Evolutionary conservation across 2,888 invertebrate species (phyloP).

Genomic region (Stenolophus ochropezus): DNA sequence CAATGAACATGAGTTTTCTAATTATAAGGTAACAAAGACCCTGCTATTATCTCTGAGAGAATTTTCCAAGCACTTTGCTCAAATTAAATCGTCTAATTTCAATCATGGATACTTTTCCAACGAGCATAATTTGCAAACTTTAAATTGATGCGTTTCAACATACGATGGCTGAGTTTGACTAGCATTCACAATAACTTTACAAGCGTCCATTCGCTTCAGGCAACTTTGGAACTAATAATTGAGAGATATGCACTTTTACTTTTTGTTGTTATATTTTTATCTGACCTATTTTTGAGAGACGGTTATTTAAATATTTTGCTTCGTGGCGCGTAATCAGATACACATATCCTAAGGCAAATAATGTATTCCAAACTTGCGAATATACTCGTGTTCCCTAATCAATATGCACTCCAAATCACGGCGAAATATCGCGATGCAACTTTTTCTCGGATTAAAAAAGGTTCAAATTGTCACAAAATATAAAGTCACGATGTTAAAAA

Average conservation of each 20-base stretch:
- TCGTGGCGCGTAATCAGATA: background rate
- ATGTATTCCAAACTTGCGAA: background rate
- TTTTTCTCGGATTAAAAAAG: background rate
- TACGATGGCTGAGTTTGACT: constrained; percentile 11
- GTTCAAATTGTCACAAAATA: too few relatives aligned
- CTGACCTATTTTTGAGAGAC: constrained; percentile 1
- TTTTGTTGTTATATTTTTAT: background rate
- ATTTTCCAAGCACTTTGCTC: constrained; percentile 25
- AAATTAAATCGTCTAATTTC: constrained; percentile 27
- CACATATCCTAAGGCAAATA: constrained; percentile 9
- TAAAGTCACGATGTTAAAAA: too few relatives aligned
- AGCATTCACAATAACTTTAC: constrained; percentile 10
- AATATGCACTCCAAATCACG: background rate
- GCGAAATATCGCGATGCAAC: background rate
- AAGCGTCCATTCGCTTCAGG: background rate
- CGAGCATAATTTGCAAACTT: constrained; percentile 24
- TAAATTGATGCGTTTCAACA: constrained; percentile 34
- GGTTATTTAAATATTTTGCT: constrained; percentile 13
- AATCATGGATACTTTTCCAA: constrained; percentile 38
- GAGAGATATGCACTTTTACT: constrained; percentile 27
- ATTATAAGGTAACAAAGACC: constrained; percentile 11
- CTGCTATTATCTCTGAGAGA: background rate
- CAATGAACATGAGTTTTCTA: background rate
- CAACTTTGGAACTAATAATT: constrained; percentile 43
- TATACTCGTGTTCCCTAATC: background rate